Conservation (phyloP, 2,888 invertebrate genomes). For the Himalopsyche tibetana region DNA sequence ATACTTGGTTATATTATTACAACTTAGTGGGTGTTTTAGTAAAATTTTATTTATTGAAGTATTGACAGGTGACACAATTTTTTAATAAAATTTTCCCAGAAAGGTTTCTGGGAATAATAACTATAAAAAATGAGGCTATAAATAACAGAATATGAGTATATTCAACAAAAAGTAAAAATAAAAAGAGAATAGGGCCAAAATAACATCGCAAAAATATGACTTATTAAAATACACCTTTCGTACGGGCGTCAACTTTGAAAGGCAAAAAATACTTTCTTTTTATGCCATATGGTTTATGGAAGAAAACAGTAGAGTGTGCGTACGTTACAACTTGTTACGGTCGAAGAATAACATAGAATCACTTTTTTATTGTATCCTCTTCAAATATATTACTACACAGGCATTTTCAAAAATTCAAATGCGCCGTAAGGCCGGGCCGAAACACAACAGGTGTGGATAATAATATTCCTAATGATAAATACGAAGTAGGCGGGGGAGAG, state of each 20-base stretch:
- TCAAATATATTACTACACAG: constrained; percentile 54
- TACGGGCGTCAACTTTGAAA: constrained; percentile 38
- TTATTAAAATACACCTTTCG: constrained; percentile 41
- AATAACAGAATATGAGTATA: constrained; percentile 38
- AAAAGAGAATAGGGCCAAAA: background rate
- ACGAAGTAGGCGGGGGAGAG: constrained; percentile 45
- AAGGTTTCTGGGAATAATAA: constrained; percentile 24
- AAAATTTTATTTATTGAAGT: background rate
- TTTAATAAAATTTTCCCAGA: constrained; percentile 28
- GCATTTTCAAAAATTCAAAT: constrained; percentile 64
- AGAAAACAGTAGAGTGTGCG: constrained; percentile 48
- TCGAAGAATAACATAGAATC: constrained; percentile 62
- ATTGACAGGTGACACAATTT: constrained; percentile 25
- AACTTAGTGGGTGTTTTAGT: background rate
- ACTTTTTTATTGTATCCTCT: constrained; percentile 63
- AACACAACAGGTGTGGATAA: constrained; percentile 65
- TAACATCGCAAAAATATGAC: constrained; percentile 42
- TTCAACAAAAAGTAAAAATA: constrained; percentile 22
- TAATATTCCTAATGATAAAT: constrained; percentile 64
- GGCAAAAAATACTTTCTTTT: constrained; percentile 45
- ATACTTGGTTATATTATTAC: too few species aligned
- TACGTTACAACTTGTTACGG: constrained; percentile 64
- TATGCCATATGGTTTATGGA: constrained; percentile 48
- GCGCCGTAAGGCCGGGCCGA: constrained; percentile 59
- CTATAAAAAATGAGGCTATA: constrained; percentile 22